phyloP scores from a whole-genome alignment of 2,888 invertebrate genomes.

The Ochlodes sylvanus region DNA sequence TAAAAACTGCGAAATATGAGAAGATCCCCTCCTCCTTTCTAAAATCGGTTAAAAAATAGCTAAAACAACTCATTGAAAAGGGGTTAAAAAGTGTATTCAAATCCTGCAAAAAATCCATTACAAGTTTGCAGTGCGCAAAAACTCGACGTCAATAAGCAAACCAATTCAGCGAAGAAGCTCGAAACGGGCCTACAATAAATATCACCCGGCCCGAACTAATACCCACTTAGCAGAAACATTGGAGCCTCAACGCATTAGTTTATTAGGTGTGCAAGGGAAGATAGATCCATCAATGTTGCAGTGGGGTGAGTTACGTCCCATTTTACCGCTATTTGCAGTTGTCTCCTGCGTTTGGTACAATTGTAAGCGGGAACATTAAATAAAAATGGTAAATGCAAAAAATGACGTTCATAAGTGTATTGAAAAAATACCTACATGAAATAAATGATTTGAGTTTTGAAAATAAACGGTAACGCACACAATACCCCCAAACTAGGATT shows the following conservation, averaged over 20 bases:
- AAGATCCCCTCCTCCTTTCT: no score
- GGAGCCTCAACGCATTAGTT: slow-evolving; percentile 67
- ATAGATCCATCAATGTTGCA: slow-evolving; percentile 76
- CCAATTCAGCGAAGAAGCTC: slow-evolving; percentile 10
- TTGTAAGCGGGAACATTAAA: slow-evolving; percentile 41
- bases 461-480: no score
- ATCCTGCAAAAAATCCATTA: background rate
- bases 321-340: slow-evolving; percentile 75
- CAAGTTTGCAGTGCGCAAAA: slow-evolving; percentile 31
- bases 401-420: no score
- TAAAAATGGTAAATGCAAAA: no score
- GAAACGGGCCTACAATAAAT: slow-evolving; percentile 40
- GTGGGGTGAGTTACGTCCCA: slow-evolving; percentile 67
- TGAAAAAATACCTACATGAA: no score
- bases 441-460: no score
- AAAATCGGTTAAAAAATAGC: no score
- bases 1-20: no score
- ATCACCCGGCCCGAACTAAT: slow-evolving; percentile 37
- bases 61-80: no score
- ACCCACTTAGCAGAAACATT: slow-evolving; percentile 36
- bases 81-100: no score
- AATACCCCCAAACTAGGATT: no score
- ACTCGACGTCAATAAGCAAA: slow-evolving; percentile 39
- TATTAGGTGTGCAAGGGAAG: slow-evolving; percentile 76
- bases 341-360: slow-evolving; percentile 47